These are phyloP conservation scores for Crotalus horridus DNA, from an alignment of 2,113 vertebrate species.

Conservation along the genomic window DNA sequence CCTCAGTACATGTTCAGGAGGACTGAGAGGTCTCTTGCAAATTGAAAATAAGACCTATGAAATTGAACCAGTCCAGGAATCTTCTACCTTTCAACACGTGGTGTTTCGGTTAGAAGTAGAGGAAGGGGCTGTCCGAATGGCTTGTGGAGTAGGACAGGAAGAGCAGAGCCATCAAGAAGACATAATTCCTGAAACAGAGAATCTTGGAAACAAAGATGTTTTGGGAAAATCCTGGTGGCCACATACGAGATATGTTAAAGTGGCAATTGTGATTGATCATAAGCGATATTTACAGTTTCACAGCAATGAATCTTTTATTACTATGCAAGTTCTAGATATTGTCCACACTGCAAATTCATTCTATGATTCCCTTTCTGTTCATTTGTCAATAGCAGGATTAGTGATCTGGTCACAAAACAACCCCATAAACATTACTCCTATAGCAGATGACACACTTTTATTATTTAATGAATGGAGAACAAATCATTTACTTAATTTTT, in stretches of 20 bases:
- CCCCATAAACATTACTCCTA: background rate
- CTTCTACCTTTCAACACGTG: constrained; percentile 52
- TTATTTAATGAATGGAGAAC: background rate
- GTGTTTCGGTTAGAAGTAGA: constrained; percentile 29
- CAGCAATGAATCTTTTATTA: constrained; percentile 16
- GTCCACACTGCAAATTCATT: background rate
- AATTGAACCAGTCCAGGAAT: constrained; percentile 41
- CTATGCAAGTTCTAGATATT: background rate
- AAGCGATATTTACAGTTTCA: constrained; percentile 14
- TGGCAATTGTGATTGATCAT: background rate
- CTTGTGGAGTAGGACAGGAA: background rate
- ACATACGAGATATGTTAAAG: constrained; percentile 1
- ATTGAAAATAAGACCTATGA: constrained; percentile 42
- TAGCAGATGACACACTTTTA: rapidly evolving
- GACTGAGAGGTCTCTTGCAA: constrained; percentile 48
- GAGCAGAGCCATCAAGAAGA: background rate
- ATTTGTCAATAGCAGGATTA: background rate
- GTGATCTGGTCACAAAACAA: constrained; percentile 10
- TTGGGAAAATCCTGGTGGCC: background rate
- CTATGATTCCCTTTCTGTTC: background rate
- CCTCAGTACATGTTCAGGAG: constrained; percentile 48
- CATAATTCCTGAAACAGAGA: background rate
- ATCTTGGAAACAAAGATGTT: background rate
- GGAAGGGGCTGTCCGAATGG: background rate
- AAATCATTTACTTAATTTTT: rapidly evolving